Percentiles rank a stretch among this genome's conserved stretches.
phyloP scores from a whole-genome alignment of 2,888 invertebrate genomes.

The Drosophila pegasa region DNA sequence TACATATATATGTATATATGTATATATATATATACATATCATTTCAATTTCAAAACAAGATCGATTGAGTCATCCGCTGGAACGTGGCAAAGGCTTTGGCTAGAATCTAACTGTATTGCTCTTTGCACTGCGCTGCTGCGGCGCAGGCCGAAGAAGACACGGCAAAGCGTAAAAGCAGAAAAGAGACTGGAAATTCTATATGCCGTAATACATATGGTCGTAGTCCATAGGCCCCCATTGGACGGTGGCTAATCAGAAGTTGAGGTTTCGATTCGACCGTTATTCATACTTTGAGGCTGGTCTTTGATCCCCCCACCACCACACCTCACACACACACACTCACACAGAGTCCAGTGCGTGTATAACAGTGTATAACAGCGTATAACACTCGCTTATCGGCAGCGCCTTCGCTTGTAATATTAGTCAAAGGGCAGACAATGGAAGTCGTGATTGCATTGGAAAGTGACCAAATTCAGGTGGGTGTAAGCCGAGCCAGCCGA shows the following conservation, averaged over 20 bases:
- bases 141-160: constrained; percentile 6
- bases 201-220: constrained; percentile 15
- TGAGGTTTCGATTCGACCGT: constrained; percentile 33
- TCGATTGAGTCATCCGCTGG: constrained; percentile 61
- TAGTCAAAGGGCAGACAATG: constrained; percentile 47
- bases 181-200: constrained; percentile 19
- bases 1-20: neutral
- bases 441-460: constrained; percentile 20
- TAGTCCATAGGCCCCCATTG: constrained; percentile 17
- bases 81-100: constrained; percentile 50
- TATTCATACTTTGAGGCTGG: constrained; percentile 52
- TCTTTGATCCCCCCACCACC: constrained; percentile 48
- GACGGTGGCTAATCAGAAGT: constrained; percentile 22
- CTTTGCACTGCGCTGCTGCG: constrained; percentile 36
- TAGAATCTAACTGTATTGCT: constrained; percentile 21
- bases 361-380: constrained; percentile 2
- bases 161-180: neutral
- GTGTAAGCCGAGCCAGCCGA: constrained; percentile 50
- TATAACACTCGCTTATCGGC: constrained; percentile 44
- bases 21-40: constrained; percentile 32
- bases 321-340: neutral
- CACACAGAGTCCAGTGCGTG: constrained; percentile 15
- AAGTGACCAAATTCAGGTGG: constrained; percentile 53
- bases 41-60: constrained; percentile 65
- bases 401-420: constrained; percentile 45